These are phyloP conservation scores for Lycocerus yunnanus DNA, from an alignment of 2,888 invertebrate genomes.

Conservation along the genomic window DNA sequence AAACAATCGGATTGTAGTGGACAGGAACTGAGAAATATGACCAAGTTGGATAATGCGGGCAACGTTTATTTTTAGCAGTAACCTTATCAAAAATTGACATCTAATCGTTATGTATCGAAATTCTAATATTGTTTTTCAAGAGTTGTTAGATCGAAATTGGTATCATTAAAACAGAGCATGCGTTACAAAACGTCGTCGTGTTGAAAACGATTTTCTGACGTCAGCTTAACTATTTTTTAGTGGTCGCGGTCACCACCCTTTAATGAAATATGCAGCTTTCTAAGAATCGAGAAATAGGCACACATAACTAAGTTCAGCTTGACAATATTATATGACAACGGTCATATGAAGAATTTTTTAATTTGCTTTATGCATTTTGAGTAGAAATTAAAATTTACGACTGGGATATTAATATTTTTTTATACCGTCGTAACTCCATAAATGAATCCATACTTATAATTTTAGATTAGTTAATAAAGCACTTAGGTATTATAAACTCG, in stretches of 20 bases:
- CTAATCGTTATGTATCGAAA: background rate
- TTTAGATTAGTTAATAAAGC: background rate
- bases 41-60: background rate
- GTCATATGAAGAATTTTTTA: background rate
- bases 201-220: background rate
- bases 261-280: conserved; percentile 15
- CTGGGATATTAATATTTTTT: background rate
- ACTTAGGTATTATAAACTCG: too few species aligned
- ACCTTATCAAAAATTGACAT: background rate
- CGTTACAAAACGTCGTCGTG: background rate
- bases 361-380: background rate
- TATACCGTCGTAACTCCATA: background rate
- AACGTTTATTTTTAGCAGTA: background rate
- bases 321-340: background rate
- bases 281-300: conserved; percentile 17
- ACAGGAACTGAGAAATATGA: background rate
- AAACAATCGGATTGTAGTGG: background rate
- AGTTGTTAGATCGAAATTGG: background rate
- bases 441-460: background rate
- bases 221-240: conserved; percentile 4
- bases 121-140: background rate
- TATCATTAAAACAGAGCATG: background rate
- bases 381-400: background rate
- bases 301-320: conserved; percentile 13
- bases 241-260: conserved; percentile 22